These are phyloP conservation scores for Forbesichthys agassizii DNA, from an alignment of 2,113 vertebrate genomes.

Conservation along the genomic window DNA sequence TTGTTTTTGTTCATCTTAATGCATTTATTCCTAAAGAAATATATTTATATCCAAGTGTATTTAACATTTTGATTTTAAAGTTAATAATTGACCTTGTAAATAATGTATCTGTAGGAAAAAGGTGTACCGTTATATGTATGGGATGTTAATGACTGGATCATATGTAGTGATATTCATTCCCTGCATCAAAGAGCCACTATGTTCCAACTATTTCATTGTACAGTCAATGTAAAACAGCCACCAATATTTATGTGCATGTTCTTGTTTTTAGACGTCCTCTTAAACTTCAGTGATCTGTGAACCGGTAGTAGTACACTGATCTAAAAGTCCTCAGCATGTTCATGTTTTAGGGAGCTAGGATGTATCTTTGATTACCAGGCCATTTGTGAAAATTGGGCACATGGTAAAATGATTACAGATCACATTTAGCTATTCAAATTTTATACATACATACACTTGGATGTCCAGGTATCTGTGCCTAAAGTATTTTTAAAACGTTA, in stretches of 20 bases:
- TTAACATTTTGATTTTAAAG: constrained; percentile 55
- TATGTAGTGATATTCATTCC: constrained; percentile 22
- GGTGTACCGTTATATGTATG: constrained; percentile 35
- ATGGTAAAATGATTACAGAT: neutral
- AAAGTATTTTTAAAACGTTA: neutral
- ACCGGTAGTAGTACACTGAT: neutral
- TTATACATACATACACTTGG: neutral
- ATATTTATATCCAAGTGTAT: constrained; percentile 42
- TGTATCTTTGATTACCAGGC: neutral
- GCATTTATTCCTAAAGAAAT: neutral
- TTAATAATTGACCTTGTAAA: constrained; percentile 52
- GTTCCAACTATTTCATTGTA: neutral
- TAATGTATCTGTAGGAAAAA: constrained; percentile 47
- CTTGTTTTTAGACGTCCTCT: neutral
- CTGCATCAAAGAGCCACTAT: constrained; percentile 39
- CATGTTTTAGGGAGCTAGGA: neutral
- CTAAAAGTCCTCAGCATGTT: neutral
- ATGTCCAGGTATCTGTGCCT: neutral
- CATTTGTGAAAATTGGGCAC: neutral
- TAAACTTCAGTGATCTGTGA: neutral
- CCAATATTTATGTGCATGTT: neutral
- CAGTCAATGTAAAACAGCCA: constrained; percentile 1
- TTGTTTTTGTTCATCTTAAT: neutral
- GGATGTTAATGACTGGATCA: neutral
- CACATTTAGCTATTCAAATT: neutral